phyloP scores from a whole-genome alignment of 2,113 vertebrate genomes.

The Anolis sagrei region DNA sequence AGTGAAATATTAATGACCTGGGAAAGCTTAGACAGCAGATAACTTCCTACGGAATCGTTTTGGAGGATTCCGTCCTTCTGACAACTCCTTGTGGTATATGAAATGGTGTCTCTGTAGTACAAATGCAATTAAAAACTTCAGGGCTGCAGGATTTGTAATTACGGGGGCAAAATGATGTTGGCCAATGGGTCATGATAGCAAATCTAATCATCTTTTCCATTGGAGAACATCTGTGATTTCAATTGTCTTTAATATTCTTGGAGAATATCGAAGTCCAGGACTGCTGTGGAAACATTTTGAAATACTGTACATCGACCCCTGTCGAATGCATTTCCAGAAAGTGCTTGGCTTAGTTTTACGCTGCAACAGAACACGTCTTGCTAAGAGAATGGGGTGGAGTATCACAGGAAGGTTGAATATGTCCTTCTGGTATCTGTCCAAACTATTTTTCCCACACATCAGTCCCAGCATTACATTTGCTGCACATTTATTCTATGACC shows the following conservation, averaged over 20 bases:
- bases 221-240: conserved; percentile 13
- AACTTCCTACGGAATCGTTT: conserved; percentile 38
- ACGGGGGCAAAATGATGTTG: conserved; percentile 15
- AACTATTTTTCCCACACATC: neutral
- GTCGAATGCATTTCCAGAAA: conserved; percentile 6
- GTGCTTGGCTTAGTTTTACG: conserved; percentile 30
- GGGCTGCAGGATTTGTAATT: conserved; percentile 18
- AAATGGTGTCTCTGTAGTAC: conserved; percentile 37
- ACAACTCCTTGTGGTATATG: neutral
- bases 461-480: neutral
- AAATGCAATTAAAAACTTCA: conserved; percentile 21
- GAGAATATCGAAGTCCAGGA: neutral
- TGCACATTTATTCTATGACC: neutral
- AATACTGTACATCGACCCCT: neutral
- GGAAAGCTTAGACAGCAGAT: conserved; percentile 63
- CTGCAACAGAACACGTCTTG: conserved; percentile 16
- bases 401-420: neutral
- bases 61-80: conserved; percentile 38
- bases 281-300: conserved; percentile 42
- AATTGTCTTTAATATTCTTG: conserved; percentile 20
- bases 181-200: conserved; percentile 8
- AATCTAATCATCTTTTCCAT: neutral
- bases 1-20: conserved; percentile 74
- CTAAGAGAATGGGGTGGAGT: neutral
- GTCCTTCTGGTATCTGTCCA: neutral